A percentile compares a stretch with the other conserved stretches of the same genome.
phyloP scores from a whole-genome alignment of 2,888 invertebrate species.

The Aquatica leii region DNA sequence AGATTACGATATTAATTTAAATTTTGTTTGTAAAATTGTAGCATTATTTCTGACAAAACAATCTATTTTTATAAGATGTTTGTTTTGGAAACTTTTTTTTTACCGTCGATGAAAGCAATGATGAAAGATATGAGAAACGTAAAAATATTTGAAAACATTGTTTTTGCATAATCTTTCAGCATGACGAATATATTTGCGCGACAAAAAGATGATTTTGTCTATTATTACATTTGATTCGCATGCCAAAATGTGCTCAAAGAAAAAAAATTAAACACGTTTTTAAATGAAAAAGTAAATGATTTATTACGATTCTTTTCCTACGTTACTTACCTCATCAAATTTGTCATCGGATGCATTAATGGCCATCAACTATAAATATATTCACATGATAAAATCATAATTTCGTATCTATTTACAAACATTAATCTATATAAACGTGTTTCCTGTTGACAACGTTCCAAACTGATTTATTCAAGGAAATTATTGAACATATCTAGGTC shows the following conservation, averaged over 20 bases:
- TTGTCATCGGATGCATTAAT: background rate
- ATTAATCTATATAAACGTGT: background rate
- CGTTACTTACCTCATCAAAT: slow-evolving; percentile 8
- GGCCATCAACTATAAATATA: background rate
- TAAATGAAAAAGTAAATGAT: background rate
- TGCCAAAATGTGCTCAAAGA: background rate
- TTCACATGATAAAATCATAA: background rate
- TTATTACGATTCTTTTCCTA: slow-evolving; percentile 3
- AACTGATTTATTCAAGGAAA: slow-evolving; percentile 15
- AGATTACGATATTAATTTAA: too few relatives aligned
- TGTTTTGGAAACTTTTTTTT: too few relatives aligned
- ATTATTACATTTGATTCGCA: background rate
- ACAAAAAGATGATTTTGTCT: slow-evolving; percentile 1
- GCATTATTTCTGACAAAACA: too few relatives aligned
- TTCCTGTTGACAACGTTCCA: slow-evolving; percentile 17
- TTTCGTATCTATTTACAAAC: background rate
- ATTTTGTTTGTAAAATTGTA: too few relatives aligned
- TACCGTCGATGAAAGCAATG: too few relatives aligned
- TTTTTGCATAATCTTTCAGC: background rate
- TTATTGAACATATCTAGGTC: slow-evolving; percentile 21
- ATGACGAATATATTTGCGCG: slow-evolving; percentile 2
- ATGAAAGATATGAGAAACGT: too few relatives aligned
- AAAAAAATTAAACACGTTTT: too few relatives aligned
- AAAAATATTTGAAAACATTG: background rate
- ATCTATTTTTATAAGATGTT: too few relatives aligned